Evolutionary conservation across 1,140 invertebrate species (phyloP), one percentile per base, ranked within the genome.

Genomic region (Calephelis nemesis): DNA sequence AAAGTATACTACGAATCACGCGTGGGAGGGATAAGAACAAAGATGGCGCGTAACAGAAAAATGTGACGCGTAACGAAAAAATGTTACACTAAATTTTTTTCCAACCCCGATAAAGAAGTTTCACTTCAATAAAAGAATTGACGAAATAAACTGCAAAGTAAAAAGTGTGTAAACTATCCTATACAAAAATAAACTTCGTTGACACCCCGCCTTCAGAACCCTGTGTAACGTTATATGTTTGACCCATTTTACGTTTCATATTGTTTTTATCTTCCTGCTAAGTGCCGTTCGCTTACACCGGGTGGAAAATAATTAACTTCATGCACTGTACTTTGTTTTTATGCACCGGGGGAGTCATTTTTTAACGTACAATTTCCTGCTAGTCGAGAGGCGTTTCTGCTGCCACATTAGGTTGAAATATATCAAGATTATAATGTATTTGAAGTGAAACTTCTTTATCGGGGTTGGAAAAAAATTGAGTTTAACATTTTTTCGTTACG

Each of bases 261-360:
- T 60, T 60, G 54, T 60, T 60, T 60, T 60, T 60, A 60, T 60
- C 54, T 60, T 39, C 15, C 54, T 11, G 54, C 10, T 30, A 60
- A 60, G 54, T 60, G 30, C 12, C 12, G 54, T 40, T 60, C 30
- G 54, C 39, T 60, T 60, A 60, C 30, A 39, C 30, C 11, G 54
- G 54, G 30, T 39, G 54, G 39, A 60, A 60, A 60, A 60, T 60
- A 60, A 60, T 60, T 60, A 60, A 60, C 54, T 60, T 40, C 30
- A 11, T 30, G 39, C 30, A 15, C 39, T 39, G 30, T 40, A 40
- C 30, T n/a, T 60, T 40, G 39, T 40, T 60, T 45, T 45, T 45
- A 45, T 45, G 1, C 58, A 8, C 58, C 30, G 30, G 4, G 58
- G 58, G 58, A 60, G 58, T n/a, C 30, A 40, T 60, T 60, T 54